These are phyloP conservation scores for Porites lutea DNA, from an alignment of 64 coral and sea anemone genomes.

Conservation along the genomic window DNA sequence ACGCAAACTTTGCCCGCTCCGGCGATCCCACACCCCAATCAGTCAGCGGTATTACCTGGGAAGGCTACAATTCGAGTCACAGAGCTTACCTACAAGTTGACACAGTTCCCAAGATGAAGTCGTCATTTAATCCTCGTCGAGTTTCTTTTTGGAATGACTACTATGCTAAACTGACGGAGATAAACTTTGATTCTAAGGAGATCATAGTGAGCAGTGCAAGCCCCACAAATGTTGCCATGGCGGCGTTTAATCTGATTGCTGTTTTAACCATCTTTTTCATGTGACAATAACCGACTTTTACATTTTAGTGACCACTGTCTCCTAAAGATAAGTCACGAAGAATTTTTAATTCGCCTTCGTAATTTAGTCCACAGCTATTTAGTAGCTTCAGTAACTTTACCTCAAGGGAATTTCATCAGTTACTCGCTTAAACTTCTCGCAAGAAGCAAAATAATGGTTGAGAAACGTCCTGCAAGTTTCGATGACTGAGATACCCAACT, in stretches of 20 bases:
- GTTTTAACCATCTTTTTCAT: not conserved
- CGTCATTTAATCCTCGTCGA: slow-evolving; percentile 25
- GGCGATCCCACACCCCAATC: slow-evolving; percentile 42
- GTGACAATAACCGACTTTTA: not conserved
- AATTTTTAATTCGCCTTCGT: too few relatives aligned
- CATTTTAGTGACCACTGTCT: too few relatives aligned
- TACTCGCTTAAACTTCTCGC: too few relatives aligned
- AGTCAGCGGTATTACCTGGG: slow-evolving; percentile 27
- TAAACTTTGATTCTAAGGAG: not conserved
- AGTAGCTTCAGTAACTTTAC: too few relatives aligned
- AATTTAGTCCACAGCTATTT: too few relatives aligned
- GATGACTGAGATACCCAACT: too few relatives aligned
- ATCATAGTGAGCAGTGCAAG: not conserved
- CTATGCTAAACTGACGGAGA: slow-evolving; percentile 22
- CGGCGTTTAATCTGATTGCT: not conserved
- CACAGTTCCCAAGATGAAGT: slow-evolving; percentile 15
- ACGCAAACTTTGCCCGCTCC: slow-evolving; percentile 64
- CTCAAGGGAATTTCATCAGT: too few relatives aligned
- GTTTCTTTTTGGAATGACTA: slow-evolving; percentile 76
- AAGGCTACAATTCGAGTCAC: slow-evolving; percentile 25
- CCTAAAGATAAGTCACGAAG: too few relatives aligned
- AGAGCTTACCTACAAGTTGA: slow-evolving; percentile 29
- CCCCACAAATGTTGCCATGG: not conserved
- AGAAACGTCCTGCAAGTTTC: too few relatives aligned
- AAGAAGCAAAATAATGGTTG: too few relatives aligned